A percentile compares a stretch with the other conserved stretches of the same genome.
These are phyloP conservation scores for Pycnonotus jocosus DNA, from an alignment of 2,113 vertebrate species.

Conservation along the genomic window DNA sequence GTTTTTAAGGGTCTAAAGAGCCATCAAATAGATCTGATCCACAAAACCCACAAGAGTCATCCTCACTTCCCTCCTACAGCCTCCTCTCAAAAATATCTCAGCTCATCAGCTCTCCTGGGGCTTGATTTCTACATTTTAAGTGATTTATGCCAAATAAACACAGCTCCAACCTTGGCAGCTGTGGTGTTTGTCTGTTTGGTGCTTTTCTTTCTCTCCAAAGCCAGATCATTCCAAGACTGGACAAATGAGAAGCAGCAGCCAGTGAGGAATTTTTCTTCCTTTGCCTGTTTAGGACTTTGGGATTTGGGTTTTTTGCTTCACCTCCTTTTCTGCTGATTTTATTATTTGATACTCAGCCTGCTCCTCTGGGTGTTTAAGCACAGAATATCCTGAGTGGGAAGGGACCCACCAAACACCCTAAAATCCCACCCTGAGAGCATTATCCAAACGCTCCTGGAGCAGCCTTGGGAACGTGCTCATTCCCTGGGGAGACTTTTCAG, in stretches of 20 bases:
- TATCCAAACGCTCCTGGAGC: accelerated
- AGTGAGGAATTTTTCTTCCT: background rate
- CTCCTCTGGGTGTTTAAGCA: background rate
- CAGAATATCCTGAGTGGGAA: background rate
- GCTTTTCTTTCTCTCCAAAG: background rate
- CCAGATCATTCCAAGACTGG: background rate
- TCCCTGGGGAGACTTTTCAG: background rate
- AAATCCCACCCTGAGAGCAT: background rate
- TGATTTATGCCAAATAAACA: background rate
- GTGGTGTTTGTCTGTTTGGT: background rate
- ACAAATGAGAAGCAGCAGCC: background rate
- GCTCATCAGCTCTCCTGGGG: background rate
- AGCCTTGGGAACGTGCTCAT: background rate
- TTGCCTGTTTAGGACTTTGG: background rate
- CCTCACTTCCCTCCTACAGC: background rate
- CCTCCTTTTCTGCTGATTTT: background rate
- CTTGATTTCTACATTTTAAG: background rate
- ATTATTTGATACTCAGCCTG: background rate
- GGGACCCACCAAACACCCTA: background rate
- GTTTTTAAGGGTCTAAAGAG: background rate
- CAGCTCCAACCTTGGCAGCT: background rate
- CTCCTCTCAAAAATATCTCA: background rate
- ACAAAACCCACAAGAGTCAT: background rate
- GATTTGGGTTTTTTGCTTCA: background rate
- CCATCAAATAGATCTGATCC: background rate